Conservation (phyloP, 2,888 invertebrate genomes). For the Eledona agricola region DNA sequence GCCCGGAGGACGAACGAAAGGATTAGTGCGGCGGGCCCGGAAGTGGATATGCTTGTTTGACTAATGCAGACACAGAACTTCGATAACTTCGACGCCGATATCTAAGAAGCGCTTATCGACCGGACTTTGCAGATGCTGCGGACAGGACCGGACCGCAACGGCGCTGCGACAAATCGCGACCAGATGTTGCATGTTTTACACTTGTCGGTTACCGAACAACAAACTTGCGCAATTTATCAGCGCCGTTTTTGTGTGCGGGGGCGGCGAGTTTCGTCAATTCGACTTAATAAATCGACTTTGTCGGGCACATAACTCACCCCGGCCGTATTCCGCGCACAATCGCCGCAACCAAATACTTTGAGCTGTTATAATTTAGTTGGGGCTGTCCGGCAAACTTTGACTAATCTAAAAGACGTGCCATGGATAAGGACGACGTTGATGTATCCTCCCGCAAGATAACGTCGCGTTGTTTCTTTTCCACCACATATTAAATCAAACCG, state of each 20-base stretch:
- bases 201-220: conserved; percentile 26
- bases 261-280: neutral
- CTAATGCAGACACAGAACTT: conserved; percentile 58
- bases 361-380: conserved; percentile 54
- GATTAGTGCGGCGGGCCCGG: conserved; percentile 55
- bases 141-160: conserved; percentile 25
- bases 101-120: conserved; percentile 20
- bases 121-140: conserved; percentile 28
- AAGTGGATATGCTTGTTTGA: conserved; percentile 59
- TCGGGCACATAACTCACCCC: conserved; percentile 22
- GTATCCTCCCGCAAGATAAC: conserved; percentile 55
- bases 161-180: conserved; percentile 31
- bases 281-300: conserved; percentile 20
- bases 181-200: conserved; percentile 37
- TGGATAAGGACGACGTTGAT: conserved; percentile 53
- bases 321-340: conserved; percentile 38
- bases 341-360: conserved; percentile 49
- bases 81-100: conserved; percentile 52
- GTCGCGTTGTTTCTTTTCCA: conserved; percentile 42
- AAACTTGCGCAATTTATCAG: conserved; percentile 35
- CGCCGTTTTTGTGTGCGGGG: conserved; percentile 23
- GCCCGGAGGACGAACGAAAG: conserved; percentile 43
- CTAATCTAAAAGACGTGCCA: conserved; percentile 54
- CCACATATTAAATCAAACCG: conserved; percentile 39
- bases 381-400: conserved; percentile 53